Evolutionary conservation across 2,888 invertebrate species (phyloP).

Genomic region (Vannuccia rotundouncinata): DNA sequence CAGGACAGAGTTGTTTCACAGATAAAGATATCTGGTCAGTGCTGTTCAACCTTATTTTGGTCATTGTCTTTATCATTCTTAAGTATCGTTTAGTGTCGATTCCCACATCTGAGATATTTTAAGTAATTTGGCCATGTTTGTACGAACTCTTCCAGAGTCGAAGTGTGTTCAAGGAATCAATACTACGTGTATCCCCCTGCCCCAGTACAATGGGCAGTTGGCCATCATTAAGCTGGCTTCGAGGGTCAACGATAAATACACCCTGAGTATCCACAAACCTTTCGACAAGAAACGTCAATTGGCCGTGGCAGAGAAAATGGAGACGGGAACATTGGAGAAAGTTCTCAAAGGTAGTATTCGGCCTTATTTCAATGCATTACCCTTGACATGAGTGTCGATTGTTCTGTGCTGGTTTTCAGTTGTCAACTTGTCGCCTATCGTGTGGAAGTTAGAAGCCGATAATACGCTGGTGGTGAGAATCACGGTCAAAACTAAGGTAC

Average conservation of each 20-base stretch:
- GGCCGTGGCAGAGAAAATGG: not conserved
- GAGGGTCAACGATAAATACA: not conserved
- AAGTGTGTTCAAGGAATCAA: not conserved
- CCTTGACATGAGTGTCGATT: not conserved
- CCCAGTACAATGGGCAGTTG: not conserved
- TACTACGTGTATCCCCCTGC: not conserved
- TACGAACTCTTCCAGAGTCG: not conserved
- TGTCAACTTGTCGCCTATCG: not conserved
- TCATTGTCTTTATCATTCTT: too few species aligned
- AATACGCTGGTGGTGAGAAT: not conserved
- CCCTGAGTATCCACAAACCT: not conserved
- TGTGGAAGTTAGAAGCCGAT: not conserved
- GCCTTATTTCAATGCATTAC: too few species aligned
- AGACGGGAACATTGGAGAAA: not conserved
- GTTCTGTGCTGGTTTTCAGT: not conserved
- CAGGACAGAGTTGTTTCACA: not conserved
- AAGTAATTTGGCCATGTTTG: too few species aligned
- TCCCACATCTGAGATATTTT: too few species aligned
- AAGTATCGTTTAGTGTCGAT: not conserved
- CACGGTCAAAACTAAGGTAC: not conserved
- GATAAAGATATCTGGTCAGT: not conserved
- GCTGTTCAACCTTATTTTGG: too few species aligned
- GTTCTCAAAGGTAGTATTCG: not conserved
- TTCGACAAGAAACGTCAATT: not conserved
- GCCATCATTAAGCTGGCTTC: not conserved